Conservation (phyloP, 2,113 vertebrate species). For the Lipophrys pholis region DNA sequence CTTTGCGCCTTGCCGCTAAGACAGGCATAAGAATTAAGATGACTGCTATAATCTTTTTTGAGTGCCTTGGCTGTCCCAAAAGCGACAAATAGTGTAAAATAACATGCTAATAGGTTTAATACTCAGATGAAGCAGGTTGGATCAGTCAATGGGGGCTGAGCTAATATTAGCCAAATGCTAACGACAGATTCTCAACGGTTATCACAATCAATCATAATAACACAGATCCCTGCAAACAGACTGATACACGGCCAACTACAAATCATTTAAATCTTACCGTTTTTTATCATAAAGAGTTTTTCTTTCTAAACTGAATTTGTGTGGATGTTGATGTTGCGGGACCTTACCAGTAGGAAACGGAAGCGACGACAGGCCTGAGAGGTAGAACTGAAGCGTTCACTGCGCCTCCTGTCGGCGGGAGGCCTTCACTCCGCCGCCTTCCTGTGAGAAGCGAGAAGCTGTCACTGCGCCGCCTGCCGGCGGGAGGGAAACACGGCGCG, state of each 20-base stretch:
- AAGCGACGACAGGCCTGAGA: conserved; percentile 7
- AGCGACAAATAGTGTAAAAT: not conserved
- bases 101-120: not conserved
- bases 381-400: too few species aligned
- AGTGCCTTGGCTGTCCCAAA: not conserved
- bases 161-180: conserved; percentile 63
- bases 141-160: conserved; percentile 13
- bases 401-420: too few species aligned
- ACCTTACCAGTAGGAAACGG: conserved; percentile 71
- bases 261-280: conserved; percentile 45
- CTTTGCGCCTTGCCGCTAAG: too few species aligned
- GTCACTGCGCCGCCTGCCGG: conserved; percentile 47
- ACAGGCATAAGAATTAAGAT: not conserved
- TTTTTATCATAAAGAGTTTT: conserved; percentile 11
- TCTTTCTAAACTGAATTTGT: conserved; percentile 34
- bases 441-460: too few species aligned
- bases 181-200: not conserved
- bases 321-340: conserved; percentile 75
- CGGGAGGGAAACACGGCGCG: conserved; percentile 3
- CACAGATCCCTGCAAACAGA: too few species aligned
- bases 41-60: not conserved
- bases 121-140: not conserved
- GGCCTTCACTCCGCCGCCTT: too few species aligned
- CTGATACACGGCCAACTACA: too few species aligned
- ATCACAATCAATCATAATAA: too few species aligned